phyloP scores from a whole-genome alignment of 2,888 invertebrate genomes.

The Spisula subtruncata region DNA sequence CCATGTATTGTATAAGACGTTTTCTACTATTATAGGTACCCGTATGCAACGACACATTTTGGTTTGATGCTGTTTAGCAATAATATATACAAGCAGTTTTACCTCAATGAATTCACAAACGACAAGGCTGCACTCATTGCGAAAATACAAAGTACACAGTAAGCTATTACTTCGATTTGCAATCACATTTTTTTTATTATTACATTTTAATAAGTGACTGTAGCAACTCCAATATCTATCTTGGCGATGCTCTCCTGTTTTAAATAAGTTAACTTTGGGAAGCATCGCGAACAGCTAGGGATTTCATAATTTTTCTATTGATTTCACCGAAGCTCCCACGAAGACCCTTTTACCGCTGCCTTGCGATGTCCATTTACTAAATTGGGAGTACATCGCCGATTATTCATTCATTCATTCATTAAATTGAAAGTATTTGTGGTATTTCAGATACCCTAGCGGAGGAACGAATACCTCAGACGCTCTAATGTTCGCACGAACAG shows the following conservation, averaged over 20 bases:
- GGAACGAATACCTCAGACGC: constrained; percentile 42
- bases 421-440: background rate
- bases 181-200: too few species aligned
- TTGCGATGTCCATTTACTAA: too few species aligned
- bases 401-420: too few species aligned
- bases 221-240: too few species aligned
- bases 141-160: constrained; percentile 38
- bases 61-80: constrained; percentile 48
- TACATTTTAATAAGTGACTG: too few species aligned
- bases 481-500: constrained; percentile 29
- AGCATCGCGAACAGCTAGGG: too few species aligned
- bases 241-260: too few species aligned
- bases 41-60: constrained; percentile 46
- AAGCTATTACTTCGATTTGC: background rate
- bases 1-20: background rate
- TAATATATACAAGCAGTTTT: constrained; percentile 25
- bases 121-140: constrained; percentile 33
- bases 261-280: too few species aligned
- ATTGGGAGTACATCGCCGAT: too few species aligned
- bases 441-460: constrained; percentile 47
- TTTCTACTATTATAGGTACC: background rate
- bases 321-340: too few species aligned
- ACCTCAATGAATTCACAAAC: constrained; percentile 47
- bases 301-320: too few species aligned
- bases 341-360: too few species aligned